phyloP scores from a whole-genome alignment of 2,113 vertebrate species.

The Eulemur rufifrons region DNA sequence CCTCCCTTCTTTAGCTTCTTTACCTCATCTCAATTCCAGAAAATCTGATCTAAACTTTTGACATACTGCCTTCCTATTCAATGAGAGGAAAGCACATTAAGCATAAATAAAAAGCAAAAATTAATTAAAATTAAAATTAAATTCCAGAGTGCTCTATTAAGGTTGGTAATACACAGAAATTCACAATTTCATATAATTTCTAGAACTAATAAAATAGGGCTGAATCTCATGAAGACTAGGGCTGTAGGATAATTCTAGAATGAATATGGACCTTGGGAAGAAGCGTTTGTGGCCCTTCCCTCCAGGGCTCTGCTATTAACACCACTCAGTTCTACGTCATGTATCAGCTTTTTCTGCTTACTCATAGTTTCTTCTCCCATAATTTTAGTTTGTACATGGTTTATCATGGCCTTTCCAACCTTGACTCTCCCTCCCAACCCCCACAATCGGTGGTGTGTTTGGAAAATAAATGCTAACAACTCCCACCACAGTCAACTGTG shows the following conservation, averaged over 20 bases:
- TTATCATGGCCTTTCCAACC: background rate
- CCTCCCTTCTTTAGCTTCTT: background rate
- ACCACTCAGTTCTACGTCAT: background rate
- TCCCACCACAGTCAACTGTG: background rate
- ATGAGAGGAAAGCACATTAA: background rate
- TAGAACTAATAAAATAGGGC: background rate
- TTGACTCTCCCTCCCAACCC: background rate
- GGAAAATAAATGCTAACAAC: background rate
- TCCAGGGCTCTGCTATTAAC: background rate
- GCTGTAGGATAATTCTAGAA: background rate
- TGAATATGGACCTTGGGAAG: background rate
- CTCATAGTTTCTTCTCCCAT: background rate
- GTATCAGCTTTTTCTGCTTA: background rate
- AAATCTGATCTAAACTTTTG: background rate
- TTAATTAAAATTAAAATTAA: background rate
- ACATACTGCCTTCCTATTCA: background rate
- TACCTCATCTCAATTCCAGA: background rate
- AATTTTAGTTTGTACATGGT: background rate
- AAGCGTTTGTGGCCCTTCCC: background rate
- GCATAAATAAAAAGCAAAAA: background rate
- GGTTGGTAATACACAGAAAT: background rate
- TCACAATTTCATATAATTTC: background rate
- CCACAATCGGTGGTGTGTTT: background rate
- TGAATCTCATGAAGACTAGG: background rate
- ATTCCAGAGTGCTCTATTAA: background rate